Conservation (phyloP, 2,113 vertebrate genomes). For the Syngnathus floridae region DNA sequence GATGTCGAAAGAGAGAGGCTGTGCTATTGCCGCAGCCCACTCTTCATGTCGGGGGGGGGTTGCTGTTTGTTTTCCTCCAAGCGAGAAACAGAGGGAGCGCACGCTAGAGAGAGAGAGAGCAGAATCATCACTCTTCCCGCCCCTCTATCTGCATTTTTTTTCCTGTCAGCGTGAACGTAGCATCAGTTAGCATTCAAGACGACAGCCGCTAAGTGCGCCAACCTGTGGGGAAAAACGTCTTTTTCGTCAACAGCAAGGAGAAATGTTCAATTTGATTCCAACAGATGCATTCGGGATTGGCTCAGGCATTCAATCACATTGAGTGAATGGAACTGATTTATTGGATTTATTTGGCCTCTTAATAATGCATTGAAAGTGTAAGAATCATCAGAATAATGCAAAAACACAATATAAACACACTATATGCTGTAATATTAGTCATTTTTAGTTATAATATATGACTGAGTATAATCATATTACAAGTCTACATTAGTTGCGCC, state of each 20-base stretch:
- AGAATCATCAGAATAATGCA: too few relatives aligned
- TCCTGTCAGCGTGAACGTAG: constrained; percentile 7
- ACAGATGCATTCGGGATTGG: not conserved
- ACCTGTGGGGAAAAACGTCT: constrained; percentile 31
- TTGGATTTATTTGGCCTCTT: too few relatives aligned
- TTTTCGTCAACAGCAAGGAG: not conserved
- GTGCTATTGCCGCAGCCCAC: constrained; percentile 23
- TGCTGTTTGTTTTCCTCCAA: constrained; percentile 43
- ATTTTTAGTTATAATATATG: too few relatives aligned
- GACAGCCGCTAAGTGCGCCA: constrained; percentile 20
- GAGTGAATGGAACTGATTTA: too few relatives aligned
- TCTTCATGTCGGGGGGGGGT: constrained; percentile 34
- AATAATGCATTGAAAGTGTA: too few relatives aligned
- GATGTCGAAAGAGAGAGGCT: not conserved
- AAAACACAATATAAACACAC: too few relatives aligned
- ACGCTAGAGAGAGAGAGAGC: constrained; percentile 14
- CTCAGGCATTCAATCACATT: not conserved
- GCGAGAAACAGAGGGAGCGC: constrained; percentile 18
- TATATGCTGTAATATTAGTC: too few relatives aligned
- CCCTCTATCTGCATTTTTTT: constrained; percentile 15
- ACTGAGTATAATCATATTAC: too few relatives aligned
- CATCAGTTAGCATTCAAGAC: constrained; percentile 24
- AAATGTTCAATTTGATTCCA: too few relatives aligned
- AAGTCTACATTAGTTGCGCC: too few relatives aligned
- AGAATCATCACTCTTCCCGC: constrained; percentile 56